These are phyloP conservation scores for Synodontis membranacea DNA, from an alignment of 2,113 vertebrate genomes.

Conservation along the genomic window DNA sequence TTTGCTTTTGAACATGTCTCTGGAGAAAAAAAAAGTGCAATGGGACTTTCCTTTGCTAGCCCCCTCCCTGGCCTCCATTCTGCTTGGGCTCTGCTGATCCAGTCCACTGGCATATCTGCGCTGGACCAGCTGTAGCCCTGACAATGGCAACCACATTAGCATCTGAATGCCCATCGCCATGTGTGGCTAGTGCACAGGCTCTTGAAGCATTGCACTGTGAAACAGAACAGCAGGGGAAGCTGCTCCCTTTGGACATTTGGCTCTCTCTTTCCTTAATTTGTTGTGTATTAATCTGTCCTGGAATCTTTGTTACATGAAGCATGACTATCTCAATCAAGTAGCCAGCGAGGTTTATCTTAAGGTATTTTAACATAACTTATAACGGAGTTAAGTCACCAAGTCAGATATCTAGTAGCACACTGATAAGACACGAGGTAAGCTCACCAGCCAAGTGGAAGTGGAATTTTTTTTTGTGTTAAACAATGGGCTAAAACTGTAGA, in stretches of 20 bases:
- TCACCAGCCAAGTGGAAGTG: constrained; percentile 40
- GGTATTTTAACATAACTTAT: not conserved
- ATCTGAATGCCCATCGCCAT: constrained; percentile 74
- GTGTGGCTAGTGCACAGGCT: constrained; percentile 69
- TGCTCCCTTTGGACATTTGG: constrained; percentile 43
- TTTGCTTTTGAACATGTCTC: constrained; percentile 51
- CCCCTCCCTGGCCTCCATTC: constrained; percentile 51
- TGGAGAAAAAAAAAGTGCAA: constrained; percentile 42
- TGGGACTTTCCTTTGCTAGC: constrained; percentile 51
- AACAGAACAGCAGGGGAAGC: constrained; percentile 58
- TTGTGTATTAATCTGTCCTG: constrained; percentile 29
- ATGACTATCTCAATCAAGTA: not conserved
- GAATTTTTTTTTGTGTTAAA: constrained; percentile 22
- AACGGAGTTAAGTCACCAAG: not conserved
- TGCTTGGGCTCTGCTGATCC: constrained; percentile 62
- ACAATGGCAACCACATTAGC: constrained; percentile 75
- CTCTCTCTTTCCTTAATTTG: constrained; percentile 59
- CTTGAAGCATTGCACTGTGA: constrained; percentile 60
- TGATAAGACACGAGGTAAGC: constrained; percentile 9
- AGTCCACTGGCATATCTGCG: constrained; percentile 75
- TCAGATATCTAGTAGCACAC: constrained; percentile 8
- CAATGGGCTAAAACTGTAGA: constrained; percentile 21
- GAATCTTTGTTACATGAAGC: constrained; percentile 5
- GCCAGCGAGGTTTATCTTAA: not conserved
- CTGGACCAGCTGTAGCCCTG: constrained; percentile 76